Percentiles rank a stretch among this genome's conserved stretches.
These are phyloP conservation scores for Sebastes iracundus DNA, from an alignment of 2,797 vertebrate species.

Conservation along the genomic window DNA sequence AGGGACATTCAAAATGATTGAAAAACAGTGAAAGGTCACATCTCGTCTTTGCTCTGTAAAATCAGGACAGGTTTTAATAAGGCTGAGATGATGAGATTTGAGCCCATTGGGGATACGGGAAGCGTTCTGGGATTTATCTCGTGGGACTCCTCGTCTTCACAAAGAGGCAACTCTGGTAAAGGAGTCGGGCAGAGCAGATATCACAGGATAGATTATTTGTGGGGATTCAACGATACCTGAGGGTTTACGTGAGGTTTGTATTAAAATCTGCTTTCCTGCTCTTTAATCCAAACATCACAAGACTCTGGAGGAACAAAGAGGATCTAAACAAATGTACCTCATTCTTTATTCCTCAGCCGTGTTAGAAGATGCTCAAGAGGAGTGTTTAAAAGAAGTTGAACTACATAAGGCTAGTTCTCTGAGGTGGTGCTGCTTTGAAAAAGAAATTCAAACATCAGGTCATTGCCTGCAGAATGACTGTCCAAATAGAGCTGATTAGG, in stretches of 20 bases:
- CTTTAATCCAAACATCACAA: neutral
- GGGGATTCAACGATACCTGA: neutral
- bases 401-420: neutral
- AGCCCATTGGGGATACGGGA: neutral
- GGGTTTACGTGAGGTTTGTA: neutral
- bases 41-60: constrained; percentile 6
- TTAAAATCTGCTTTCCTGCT: neutral
- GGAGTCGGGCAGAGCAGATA: neutral
- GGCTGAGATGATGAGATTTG: constrained; percentile 22
- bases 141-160: neutral
- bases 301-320: neutral
- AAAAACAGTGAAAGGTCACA: constrained; percentile 11
- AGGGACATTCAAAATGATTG: constrained; percentile 7
- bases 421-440: neutral
- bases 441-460: neutral
- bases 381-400: neutral
- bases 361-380: neutral
- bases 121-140: constrained; percentile 29
- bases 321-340: neutral
- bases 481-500: neutral
- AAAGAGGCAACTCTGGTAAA: neutral
- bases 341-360: neutral
- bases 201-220: neutral
- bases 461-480: neutral
- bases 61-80: constrained; percentile 30